A percentile compares a stretch with the other conserved stretches of the same genome.
Conservation (phyloP, 2,113 vertebrate species). For the Ranitomeya variabilis region DNA sequence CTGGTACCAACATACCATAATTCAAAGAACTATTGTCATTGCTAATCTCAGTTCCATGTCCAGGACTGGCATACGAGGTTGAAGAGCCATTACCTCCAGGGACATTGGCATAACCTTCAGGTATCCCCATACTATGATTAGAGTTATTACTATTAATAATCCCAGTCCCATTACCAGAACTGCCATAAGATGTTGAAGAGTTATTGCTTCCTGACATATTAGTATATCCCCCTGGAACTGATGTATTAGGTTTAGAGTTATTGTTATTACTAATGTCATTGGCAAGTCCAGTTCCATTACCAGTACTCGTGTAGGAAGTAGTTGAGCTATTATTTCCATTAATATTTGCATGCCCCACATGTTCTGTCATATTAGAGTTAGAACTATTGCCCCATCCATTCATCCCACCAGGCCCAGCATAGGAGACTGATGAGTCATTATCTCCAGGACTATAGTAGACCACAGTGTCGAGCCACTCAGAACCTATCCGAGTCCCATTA, state of each 20-base stretch:
- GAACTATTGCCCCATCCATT: neutral
- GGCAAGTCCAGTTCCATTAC: neutral
- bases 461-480: neutral
- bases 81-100: neutral
- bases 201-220: neutral
- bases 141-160: neutral
- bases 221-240: neutral
- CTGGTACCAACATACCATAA: too few relatives aligned
- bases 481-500: neutral
- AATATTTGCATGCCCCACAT: neutral
- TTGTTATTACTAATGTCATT: neutral
- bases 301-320: neutral
- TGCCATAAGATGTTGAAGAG: neutral
- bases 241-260: neutral
- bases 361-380: neutral
- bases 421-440: neutral
- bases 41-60: too few relatives aligned
- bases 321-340: neutral
- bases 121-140: neutral
- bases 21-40: neutral
- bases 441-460: neutral
- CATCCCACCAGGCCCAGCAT: neutral
- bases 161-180: neutral
- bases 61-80: neutral
- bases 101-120: neutral